Conservation (phyloP, 1,140 invertebrate genomes). For the Sarcophaga bullata region DNA sequence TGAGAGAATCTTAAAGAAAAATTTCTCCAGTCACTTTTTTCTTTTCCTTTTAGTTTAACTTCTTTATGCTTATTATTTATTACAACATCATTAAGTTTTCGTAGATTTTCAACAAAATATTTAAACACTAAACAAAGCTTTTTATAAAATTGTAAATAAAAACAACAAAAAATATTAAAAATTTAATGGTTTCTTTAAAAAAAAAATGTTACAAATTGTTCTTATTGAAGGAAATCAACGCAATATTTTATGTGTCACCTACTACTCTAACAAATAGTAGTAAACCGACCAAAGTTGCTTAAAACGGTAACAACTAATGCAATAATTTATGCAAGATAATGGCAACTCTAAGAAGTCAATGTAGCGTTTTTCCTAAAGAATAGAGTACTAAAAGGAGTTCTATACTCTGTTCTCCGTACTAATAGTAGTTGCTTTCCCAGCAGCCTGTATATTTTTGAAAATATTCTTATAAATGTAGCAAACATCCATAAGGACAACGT, state of each 20-base stretch:
- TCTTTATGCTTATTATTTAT: background rate
- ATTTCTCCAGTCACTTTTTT: conserved; percentile 13
- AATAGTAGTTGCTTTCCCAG: too few relatives aligned
- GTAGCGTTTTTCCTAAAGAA: too few relatives aligned
- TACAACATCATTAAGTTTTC: background rate
- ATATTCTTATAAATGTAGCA: too few relatives aligned
- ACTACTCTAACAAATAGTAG: background rate
- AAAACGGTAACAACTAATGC: too few relatives aligned
- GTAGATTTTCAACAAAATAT: background rate
- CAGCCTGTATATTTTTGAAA: too few relatives aligned
- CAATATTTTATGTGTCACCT: conserved; percentile 14
- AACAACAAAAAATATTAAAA: conserved; percentile 8
- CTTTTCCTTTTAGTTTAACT: background rate
- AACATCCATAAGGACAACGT: too few relatives aligned
- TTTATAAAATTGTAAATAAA: conserved; percentile 10
- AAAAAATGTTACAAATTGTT: background rate
- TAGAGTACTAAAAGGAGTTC: too few relatives aligned
- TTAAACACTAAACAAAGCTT: background rate
- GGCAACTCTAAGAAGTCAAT: too few relatives aligned
- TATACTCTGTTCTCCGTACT: too few relatives aligned
- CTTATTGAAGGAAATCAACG: background rate
- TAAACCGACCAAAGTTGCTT: too few relatives aligned
- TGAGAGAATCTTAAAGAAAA: conserved; percentile 3
- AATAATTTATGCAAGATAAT: too few relatives aligned
- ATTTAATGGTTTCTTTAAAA: background rate